Conservation (phyloP, 1,140 invertebrate genomes). For the Tetragnatha versicolor region DNA sequence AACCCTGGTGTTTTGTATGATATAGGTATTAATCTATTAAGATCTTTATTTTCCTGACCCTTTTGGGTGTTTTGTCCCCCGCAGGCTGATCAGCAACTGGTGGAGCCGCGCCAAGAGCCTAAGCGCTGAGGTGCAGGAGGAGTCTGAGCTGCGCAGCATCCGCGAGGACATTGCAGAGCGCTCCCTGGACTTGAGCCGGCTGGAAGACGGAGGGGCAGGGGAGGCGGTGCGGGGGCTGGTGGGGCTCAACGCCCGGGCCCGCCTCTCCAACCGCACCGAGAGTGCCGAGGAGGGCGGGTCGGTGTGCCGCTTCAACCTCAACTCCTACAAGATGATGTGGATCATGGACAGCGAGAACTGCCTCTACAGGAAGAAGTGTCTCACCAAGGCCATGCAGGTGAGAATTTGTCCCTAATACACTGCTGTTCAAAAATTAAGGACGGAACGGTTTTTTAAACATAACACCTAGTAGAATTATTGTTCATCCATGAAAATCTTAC, state of each 20-base stretch:
- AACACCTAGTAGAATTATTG: too few species aligned
- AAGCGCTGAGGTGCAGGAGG: background rate
- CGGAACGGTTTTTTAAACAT: background rate
- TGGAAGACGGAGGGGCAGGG: conserved; percentile 37
- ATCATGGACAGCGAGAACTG: conserved; percentile 81
- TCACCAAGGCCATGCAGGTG: conserved; percentile 79
- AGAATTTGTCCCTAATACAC: conserved; percentile 57
- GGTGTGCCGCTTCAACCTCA: conserved; percentile 76
- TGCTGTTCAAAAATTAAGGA: background rate
- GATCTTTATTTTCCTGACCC: too few species aligned
- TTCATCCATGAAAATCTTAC: too few species aligned
- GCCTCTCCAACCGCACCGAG: background rate
- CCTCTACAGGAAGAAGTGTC: conserved; percentile 78
- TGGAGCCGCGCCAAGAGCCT: conserved; percentile 39
- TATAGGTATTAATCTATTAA: too few species aligned
- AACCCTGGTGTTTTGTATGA: too few species aligned
- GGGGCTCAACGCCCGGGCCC: conserved; percentile 29
- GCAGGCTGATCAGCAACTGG: conserved; percentile 45
- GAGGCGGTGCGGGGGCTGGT: conserved; percentile 34
- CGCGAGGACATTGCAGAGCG: conserved; percentile 24
- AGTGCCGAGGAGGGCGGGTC: too few species aligned
- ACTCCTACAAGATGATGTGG: conserved; percentile 78
- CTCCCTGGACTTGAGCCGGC: conserved; percentile 9
- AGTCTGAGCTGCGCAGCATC: background rate
- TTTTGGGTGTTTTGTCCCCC: conserved; percentile 27